Percentiles rank a stretch among this genome's conserved stretches.
These are phyloP conservation scores for Smittia sp. DNA, from an alignment of 2,888 invertebrate species.

Conservation along the genomic window DNA sequence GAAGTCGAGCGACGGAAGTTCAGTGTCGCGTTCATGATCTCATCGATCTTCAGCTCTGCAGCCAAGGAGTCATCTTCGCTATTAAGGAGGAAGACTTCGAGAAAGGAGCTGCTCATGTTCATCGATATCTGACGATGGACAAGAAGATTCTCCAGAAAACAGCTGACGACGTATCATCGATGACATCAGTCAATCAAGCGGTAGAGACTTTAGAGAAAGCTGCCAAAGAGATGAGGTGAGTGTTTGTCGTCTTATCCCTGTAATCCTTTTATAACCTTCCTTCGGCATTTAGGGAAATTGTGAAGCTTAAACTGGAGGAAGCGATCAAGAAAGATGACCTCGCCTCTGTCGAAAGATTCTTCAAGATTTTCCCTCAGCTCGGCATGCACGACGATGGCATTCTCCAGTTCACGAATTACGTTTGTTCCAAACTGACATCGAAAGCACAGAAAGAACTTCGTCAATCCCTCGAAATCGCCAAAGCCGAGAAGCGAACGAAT, in stretches of 20 bases:
- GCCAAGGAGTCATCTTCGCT: constrained; percentile 94
- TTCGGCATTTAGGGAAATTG: constrained; percentile 56
- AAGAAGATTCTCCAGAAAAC: constrained; percentile 75
- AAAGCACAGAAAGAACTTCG: constrained; percentile 71
- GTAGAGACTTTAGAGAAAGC: constrained; percentile 66
- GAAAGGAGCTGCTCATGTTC: constrained; percentile 90
- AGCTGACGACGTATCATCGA: constrained; percentile 67
- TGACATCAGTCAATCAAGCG: constrained; percentile 53
- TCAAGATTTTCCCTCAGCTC: constrained; percentile 93
- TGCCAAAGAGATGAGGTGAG: constrained; percentile 60
- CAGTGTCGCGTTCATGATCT: constrained; percentile 92
- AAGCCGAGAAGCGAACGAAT: constrained; percentile 67
- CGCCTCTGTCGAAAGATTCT: constrained; percentile 88
- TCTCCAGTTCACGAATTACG: constrained; percentile 79
- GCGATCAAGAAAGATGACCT: constrained; percentile 85
- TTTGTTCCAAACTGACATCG: constrained; percentile 70
- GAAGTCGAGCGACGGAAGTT: constrained; percentile 91
- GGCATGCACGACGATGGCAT: constrained; percentile 90
- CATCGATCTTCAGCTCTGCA: constrained; percentile 90
- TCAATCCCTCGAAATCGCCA: constrained; percentile 63
- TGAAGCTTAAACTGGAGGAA: constrained; percentile 82
- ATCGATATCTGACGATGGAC: constrained; percentile 90
- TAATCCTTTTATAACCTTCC: background rate
- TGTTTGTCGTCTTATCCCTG: background rate
- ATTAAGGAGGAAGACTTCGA: constrained; percentile 95